Base-by-base conservation (phyloP, 2,113 vertebrate species). In the Heteronetta atricapilla region DNA sequence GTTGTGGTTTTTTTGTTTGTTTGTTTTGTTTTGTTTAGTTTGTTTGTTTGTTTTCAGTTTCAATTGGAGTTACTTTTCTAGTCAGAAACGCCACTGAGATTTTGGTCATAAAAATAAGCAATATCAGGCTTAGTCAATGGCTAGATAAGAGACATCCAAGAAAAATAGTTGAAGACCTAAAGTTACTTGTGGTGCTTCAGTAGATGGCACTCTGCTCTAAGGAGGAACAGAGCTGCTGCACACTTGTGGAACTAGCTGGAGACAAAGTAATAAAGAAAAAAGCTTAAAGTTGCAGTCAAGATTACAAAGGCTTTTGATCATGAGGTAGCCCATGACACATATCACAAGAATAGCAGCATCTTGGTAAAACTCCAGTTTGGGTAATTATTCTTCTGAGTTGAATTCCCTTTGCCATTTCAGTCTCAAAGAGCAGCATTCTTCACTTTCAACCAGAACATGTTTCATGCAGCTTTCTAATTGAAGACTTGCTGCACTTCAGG, bases 301-400 rank as follows among this genome's bases (percentile, higher is more conserved):
- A n/a, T 93, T 92, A 62, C 10, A 34, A 86, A 31, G 85, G 38
- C 50, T 89, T 95, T 94, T 88, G 72, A 83, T 94, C 63, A 55
- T 20, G 10, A 91, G 72, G 42, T 87, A 77, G 66, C 82, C 50
- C 59, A 33, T 88, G 79, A 86, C 75, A 80, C 6, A 1, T 42
- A 92, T 77, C 91, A 95, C 72, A 77, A 70, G 79, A 91, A 80
- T 0, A 93, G 59, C 82, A 91, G 50, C 48, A 83, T 88, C 75
- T 88, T 90, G 82, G 40, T 91, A 63, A 63, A 78, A 91, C 46
- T 95, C 63, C 79, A 91, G 63, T 88, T 58, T 33, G 63, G 55
- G 48, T 86, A 82, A 93, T 87, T 86, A 68, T 76, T 42, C 0
- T 0, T 80, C 68, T 94, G 46, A 69, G 36, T 77, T 91, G 28